Evolutionary conservation across 1,140 invertebrate species (phyloP), one percentile per base, ranked within the genome.

Genomic region (Bombus haemorrhoidalis): DNA sequence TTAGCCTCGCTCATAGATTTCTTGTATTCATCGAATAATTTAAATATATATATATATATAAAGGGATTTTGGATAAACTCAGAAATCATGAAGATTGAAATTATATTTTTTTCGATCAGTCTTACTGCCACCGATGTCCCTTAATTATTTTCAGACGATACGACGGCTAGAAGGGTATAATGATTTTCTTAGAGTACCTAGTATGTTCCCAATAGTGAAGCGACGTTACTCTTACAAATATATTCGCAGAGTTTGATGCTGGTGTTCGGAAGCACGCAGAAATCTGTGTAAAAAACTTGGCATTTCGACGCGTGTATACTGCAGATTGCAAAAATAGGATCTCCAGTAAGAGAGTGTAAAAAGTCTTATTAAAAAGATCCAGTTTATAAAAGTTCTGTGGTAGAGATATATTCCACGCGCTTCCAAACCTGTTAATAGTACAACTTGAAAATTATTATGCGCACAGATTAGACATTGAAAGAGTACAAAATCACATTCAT

Each of bases 401-500:
- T 28, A 83, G 22, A 9, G 25, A 69, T 13, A 32, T 6, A 25
- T 62, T 68, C 34, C n/a, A 59, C 87, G 57, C 69, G 59, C 77
- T 37, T 37, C 62, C 73, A 41, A 32, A 59, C 25, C n/a, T 34
- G 59, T 87, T 77, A 66, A 82, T 59, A 57, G 34, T 80, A 81
- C 39, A 43, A 53, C 18, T n/a, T 82, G 80, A 43, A 32, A 18
- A 77, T 77, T 68, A 18, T 83, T 68, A 83, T 77, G 81, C 81
- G 81, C 62, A 83, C 41, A 66, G n/a, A 81, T 77, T 88, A 77
- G 43, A 85, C 74, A 82, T 64, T 62, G 53, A 86, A 74, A 62
- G 37, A 66, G 43, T 78, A 89, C 28, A 82, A 64, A 53, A 78
- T 89, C 88, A 83, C 64, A 86, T 64, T 74, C 64, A 88, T 15